Evolutionary conservation across 1,140 invertebrate species (phyloP), one percentile per base, ranked within the genome.

Genomic region (Tetramorium parvispinum): DNA sequence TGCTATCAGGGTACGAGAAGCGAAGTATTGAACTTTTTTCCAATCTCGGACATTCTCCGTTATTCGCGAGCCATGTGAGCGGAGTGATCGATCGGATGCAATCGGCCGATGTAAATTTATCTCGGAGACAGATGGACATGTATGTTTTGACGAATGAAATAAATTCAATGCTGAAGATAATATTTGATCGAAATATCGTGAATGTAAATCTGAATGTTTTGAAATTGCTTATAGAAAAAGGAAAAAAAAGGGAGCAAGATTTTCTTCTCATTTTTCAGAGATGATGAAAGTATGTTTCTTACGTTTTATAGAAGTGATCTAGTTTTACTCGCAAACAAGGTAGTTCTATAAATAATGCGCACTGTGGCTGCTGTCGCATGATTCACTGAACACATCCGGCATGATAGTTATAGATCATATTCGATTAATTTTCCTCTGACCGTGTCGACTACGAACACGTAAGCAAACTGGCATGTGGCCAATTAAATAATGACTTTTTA

Each of bases 381-480:
- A 83, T 75, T 83, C 79, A 75, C 53, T 32, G 40, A 82, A 73
- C 68, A 68, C 49, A 83, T 83, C 79, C 68, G 79, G 66, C 40
- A 61, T 73, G 53, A 83, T 59, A 24, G n/a, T 40, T 73, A 73
- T 57, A 82, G 79, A 73, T 83, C 53, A 59, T 24, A 59, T 75
- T 83, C 70, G 79, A 83, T 75, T 61, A 83, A 61, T 73, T 59
- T 61, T 46, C 53, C 40, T 73, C 66, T 24, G 66, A 16, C 40
- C 7, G 13, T 4, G 32, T 40, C n/a, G 46, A 82, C 11, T 5
- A 11, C 32, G 24, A 18, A 82, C 79, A 82, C 79, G 51, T 40
- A 57, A 73, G 37, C 51, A 40, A 59, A 46, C 40, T 83, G 68
- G 53, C 53, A 32, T 40, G 11, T 16, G 24, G 68, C 27, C 68